These are phyloP conservation scores for Bombus balteatus DNA, from an alignment of 1,140 invertebrate species.

Conservation along the genomic window DNA sequence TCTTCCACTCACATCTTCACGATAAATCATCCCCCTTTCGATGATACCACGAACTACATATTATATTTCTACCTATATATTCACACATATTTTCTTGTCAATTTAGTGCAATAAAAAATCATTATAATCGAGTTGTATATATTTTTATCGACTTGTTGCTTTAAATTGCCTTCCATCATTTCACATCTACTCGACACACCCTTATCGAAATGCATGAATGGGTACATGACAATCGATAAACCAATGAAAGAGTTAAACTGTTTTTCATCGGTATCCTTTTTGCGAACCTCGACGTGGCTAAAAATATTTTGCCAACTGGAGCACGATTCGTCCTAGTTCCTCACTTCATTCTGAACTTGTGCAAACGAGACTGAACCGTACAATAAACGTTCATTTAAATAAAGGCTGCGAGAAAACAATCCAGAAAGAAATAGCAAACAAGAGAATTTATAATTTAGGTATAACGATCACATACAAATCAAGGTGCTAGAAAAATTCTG, in stretches of 20 bases:
- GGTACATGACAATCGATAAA: background rate
- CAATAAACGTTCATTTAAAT: background rate
- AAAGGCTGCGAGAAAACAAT: background rate
- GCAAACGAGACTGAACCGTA: background rate
- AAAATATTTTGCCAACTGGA: conserved; percentile 11
- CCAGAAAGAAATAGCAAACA: background rate
- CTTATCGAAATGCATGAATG: background rate
- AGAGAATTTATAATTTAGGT: background rate
- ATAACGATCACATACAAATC: background rate
- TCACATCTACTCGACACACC: background rate
- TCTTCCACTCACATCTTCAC: background rate
- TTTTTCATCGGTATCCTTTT: background rate
- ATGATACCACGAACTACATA: background rate
- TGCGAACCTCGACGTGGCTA: background rate
- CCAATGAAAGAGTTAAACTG: conserved; percentile 23
- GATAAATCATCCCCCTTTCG: background rate
- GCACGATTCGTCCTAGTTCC: background rate
- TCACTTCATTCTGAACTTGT: background rate
- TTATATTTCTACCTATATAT: background rate
- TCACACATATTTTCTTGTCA: no score
- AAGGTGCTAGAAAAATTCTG: background rate
- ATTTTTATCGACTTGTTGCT: background rate
- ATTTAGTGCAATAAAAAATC: background rate
- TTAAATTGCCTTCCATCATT: background rate
- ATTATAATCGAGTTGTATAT: no score